These are phyloP conservation scores for Paracanthobrama guichenoti DNA, from an alignment of 2,113 vertebrate species.

Conservation along the genomic window DNA sequence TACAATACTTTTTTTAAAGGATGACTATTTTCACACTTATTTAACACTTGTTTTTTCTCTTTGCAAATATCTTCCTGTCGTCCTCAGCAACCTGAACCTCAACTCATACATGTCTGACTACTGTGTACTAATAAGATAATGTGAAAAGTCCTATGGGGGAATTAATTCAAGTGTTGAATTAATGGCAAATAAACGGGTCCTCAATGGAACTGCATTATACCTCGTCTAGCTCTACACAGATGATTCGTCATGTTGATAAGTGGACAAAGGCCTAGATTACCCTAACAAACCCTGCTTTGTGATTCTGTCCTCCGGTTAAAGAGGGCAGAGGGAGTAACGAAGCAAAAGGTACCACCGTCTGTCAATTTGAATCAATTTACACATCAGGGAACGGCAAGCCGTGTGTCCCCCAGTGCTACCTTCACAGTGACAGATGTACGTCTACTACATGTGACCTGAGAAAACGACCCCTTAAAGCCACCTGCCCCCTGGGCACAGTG, in stretches of 20 bases:
- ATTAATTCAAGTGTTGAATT: constrained; percentile 30
- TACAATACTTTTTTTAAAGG: background rate
- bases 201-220: constrained; percentile 5
- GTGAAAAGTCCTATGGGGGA: background rate
- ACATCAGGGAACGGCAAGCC: constrained; percentile 74
- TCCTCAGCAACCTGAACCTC: constrained; percentile 8
- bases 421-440: constrained; percentile 91
- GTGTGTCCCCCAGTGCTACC: constrained; percentile 83
- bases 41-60: background rate
- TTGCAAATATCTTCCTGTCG: background rate
- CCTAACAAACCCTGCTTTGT: constrained; percentile 41
- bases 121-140: background rate
- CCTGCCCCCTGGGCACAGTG: constrained; percentile 82
- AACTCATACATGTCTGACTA: background rate
- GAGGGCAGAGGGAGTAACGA: constrained; percentile 34
- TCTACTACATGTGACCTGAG: constrained; percentile 90
- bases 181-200: constrained; percentile 26
- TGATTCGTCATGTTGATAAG: constrained; percentile 40
- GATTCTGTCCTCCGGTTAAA: constrained; percentile 31
- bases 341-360: constrained; percentile 58
- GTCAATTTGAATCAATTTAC: constrained; percentile 60
- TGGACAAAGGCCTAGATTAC: constrained; percentile 25
- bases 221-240: constrained; percentile 5
- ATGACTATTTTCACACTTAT: background rate
- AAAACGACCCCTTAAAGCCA: constrained; percentile 65